Base-by-base conservation (phyloP, 2,797 vertebrate genomes). In the Rhinophrynus dorsalis region DNA sequence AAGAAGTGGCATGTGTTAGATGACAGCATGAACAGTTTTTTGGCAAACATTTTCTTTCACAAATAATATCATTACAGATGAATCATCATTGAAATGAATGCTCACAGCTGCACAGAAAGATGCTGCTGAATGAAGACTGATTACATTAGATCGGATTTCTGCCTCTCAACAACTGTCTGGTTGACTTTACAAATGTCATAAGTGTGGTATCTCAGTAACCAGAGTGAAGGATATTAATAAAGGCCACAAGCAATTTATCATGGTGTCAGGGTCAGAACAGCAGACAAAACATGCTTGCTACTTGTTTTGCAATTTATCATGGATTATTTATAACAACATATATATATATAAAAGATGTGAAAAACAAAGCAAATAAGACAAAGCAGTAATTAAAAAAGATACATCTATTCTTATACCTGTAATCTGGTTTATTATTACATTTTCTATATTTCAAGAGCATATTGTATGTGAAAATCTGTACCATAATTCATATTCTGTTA, bases 31-130 rank as follows among this genome's bases (percentile, higher is more conserved):
- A 73, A 73, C 62, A 45, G 37, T 73, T 73, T 73, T 60, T 66
- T 73, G 69, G 62, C 69, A 73, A 73, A 60, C 69, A 60, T 60
- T 66, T 66, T 67, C 69, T 66, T 66, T 73, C 69, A 66, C 55
- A 73, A 73, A 73, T 73, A 73, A 73, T 73, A 66, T 73, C 69
- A 73, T 73, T 73, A 73, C 62, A 45, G 62, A 73, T 73, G 69
- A 73, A 66, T 73, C 62, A 73, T 73, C 62, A 60, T 73, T 73
- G 59, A 73, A 66, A 73, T 73, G 69, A 73, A 73, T 73, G 69
- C 69, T 73, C 55, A 50, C 69, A 73, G 69, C 62, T 73, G 69
- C 69, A 73, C 45, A 66, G 66, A 73, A 73, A 66, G 69, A 73
- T 73, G 69, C 62, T 24, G 37, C 55, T 73, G 69, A 73, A 73